Percentiles rank a stretch among this genome's conserved stretches.
These are phyloP conservation scores for Megalurothrips usitatus DNA, from an alignment of 2,888 invertebrate genomes.

Conservation along the genomic window DNA sequence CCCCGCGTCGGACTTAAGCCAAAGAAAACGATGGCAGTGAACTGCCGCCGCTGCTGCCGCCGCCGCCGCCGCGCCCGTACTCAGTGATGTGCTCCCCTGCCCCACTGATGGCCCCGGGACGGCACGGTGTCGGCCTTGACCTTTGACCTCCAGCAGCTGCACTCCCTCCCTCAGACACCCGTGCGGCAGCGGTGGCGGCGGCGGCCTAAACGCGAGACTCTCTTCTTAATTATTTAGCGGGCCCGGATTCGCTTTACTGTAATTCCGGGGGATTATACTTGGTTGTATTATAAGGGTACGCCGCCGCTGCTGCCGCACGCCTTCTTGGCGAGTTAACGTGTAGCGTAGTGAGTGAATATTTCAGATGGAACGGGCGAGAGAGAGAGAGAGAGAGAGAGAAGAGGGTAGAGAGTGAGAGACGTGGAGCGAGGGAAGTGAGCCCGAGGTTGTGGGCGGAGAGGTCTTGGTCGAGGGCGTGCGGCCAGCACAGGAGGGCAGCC, in stretches of 20 bases:
- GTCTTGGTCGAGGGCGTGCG: too few relatives aligned
- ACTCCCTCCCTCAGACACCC: too few relatives aligned
- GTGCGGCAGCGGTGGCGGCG: too few relatives aligned
- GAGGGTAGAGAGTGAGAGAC: background rate
- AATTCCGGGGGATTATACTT: conserved; percentile 11
- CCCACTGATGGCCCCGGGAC: too few relatives aligned
- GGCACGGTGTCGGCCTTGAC: too few relatives aligned
- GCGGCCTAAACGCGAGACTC: background rate
- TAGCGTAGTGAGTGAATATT: conserved; percentile 4
- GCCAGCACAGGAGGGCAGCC: too few relatives aligned
- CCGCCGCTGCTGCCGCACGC: background rate
- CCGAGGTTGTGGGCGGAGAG: background rate
- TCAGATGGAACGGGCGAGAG: background rate
- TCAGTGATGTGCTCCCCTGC: too few relatives aligned
- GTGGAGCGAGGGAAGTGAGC: background rate
- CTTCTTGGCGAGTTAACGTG: background rate
- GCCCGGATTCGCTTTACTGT: background rate
- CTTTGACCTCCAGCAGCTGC: too few relatives aligned
- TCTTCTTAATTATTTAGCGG: conserved; percentile 1
- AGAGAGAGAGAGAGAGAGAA: background rate
- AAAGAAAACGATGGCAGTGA: too few relatives aligned
- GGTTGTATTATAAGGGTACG: conserved; percentile 1
- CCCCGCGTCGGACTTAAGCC: too few relatives aligned
- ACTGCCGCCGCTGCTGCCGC: too few relatives aligned
- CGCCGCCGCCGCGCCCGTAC: too few relatives aligned